These are phyloP conservation scores for Sterna hirundo DNA, from an alignment of 2,113 vertebrate species.

Conservation along the genomic window DNA sequence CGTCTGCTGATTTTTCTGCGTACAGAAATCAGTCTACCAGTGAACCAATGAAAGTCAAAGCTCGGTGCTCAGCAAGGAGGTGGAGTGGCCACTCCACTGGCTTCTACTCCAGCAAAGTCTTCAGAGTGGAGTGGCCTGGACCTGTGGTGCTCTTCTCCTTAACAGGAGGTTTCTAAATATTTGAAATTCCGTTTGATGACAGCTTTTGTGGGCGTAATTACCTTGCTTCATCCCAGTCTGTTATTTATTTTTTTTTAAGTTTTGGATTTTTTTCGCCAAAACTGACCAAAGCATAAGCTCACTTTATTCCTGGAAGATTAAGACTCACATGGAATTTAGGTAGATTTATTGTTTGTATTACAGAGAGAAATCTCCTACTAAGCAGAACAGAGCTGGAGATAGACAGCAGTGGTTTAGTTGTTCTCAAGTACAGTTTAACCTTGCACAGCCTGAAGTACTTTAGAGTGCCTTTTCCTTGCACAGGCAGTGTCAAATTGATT, in stretches of 20 bases:
- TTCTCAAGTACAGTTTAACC: not conserved
- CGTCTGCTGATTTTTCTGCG: not conserved
- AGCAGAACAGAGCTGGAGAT: not conserved
- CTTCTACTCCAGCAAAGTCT: not conserved
- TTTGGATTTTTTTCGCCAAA: not conserved
- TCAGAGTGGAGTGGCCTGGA: not conserved
- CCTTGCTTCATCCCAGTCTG: not conserved
- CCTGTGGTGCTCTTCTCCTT: not conserved
- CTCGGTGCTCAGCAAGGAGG: not conserved
- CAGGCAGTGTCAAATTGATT: not conserved
- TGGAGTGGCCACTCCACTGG: not conserved
- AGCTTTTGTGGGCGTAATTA: not conserved
- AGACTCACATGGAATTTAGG: not conserved
- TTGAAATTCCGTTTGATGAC: not conserved
- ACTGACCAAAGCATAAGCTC: not conserved
- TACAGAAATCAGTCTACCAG: not conserved
- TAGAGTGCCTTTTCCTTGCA: not conserved
- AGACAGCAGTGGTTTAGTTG: not conserved
- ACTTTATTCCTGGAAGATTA: not conserved
- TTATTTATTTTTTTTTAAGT: not conserved
- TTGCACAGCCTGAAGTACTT: not conserved
- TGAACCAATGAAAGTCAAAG: not conserved
- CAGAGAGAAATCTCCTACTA: not conserved
- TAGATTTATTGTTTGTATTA: not conserved
- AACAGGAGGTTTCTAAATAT: not conserved